Percentiles rank a stretch among this genome's conserved stretches.
Evolutionary conservation across 2,113 vertebrate genomes (phyloP).

Genomic region (Stictonetta naevosa): DNA sequence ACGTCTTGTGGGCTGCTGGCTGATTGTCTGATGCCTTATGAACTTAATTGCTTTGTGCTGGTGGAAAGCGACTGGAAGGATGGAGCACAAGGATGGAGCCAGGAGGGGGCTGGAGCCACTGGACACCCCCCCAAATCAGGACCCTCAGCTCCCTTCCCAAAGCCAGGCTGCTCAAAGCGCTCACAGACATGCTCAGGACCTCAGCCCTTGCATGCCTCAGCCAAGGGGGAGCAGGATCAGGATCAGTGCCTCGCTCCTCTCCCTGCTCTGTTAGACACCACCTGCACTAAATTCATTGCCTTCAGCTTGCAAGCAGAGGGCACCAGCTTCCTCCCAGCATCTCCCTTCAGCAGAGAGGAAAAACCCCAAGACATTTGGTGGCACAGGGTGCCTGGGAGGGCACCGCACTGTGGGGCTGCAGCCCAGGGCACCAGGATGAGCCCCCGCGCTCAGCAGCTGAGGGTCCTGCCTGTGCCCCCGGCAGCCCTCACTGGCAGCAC

Average conservation of each 20-base stretch:
- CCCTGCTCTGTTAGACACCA: no score
- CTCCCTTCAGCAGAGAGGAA: background rate
- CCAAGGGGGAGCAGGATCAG: background rate
- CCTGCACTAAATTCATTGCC: background rate
- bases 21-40: constrained; percentile 73
- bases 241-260: background rate
- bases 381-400: background rate
- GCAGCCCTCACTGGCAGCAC: background rate
- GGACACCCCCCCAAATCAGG: rapidly evolving
- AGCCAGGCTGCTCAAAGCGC: background rate
- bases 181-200: rapidly evolving
- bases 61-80: background rate
- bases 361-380: rapidly evolving
- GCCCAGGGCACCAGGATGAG: background rate
- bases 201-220: background rate
- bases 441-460: rapidly evolving
- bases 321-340: background rate
- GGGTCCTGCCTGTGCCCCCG: background rate
- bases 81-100: background rate
- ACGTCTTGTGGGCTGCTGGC: constrained; percentile 67
- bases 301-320: background rate
- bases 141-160: background rate
- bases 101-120: background rate
- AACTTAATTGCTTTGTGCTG: constrained; percentile 66
- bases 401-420: rapidly evolving